Evolutionary conservation across 2,797 vertebrate genomes (phyloP).

Genomic region (Lutra lutra): DNA sequence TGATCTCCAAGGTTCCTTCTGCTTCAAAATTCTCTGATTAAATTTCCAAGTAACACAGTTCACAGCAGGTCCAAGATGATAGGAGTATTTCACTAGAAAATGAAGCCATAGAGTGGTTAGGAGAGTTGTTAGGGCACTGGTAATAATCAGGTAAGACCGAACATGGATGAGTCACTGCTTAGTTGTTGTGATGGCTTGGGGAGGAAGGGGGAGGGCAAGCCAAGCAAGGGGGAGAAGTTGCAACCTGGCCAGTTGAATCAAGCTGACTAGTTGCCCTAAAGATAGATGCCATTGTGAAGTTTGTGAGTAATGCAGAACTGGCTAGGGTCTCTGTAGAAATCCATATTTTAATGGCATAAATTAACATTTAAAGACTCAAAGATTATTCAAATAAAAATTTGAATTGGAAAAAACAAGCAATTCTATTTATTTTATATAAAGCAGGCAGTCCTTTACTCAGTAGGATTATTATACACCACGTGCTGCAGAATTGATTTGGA

Average conservation of each 20-base stretch:
- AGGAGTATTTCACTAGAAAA: neutral
- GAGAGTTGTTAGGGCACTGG: neutral
- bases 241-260: neutral
- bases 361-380: conserved; percentile 41
- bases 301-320: neutral
- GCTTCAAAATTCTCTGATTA: conserved; percentile 53
- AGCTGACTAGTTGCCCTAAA: neutral
- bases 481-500: conserved; percentile 22
- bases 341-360: neutral
- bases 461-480: neutral
- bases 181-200: neutral
- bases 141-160: neutral
- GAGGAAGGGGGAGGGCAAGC: neutral
- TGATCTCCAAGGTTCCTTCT: conserved; percentile 78
- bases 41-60: neutral
- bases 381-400: conserved; percentile 36
- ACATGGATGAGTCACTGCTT: neutral
- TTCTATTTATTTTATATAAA: conserved; percentile 33
- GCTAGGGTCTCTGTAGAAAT: conserved; percentile 46
- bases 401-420: conserved; percentile 33
- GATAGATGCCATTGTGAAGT: neutral
- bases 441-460: conserved; percentile 70
- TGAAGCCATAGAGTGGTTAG: neutral
- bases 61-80: neutral
- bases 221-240: neutral